Base-by-base conservation (phyloP, 2,113 vertebrate genomes). In the Monopterus albus region DNA sequence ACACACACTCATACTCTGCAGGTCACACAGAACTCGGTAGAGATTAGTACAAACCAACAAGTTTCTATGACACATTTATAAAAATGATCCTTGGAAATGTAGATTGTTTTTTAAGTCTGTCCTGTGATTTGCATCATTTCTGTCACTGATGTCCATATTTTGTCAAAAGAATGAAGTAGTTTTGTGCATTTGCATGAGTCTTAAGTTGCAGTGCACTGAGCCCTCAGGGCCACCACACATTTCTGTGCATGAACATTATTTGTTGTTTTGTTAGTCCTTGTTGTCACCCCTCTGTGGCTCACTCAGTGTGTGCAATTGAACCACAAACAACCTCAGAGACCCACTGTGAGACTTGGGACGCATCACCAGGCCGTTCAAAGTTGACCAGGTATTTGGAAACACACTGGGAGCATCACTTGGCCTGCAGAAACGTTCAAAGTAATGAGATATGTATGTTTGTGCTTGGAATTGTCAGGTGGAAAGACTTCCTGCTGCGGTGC, bases 381-480 rank as follows among this genome's bases (percentile, higher is more conserved):
- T 43, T 51, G 39, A 64, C 53, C 50, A 66, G 38, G 46, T 60
- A 39, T 80, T 70, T 69, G 28, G 60, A 72, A 74, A 65, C 68
- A 33, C 74, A 73, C 17, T 17, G 7, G 12, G 33, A 82, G 60
- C 63, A 50, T 75, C 39, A 31, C 46, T 35, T 56, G 21, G 14
- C 18, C 28, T 23, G 13, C 38, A 49, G 26, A 63, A 74, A 50
- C 49, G 39, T 53, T 78, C 23, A 31, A 31, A 56, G 33, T 38
- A 61, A 58, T 43, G n/a, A 57, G 42, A 64, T 73, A 29, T 62
- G 18, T 40, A 71, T 76, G 72, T 83, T 84, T 76, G 45, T 23
- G 26, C 65, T 81, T 6, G 1, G 46, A 40, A 52, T 72, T 67
- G 67, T 83, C 14, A 9, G 33, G 60, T 72, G 71, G 43, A 59